phyloP scores from a whole-genome alignment of 1,140 invertebrate genomes.

The Drosophila navojoa region DNA sequence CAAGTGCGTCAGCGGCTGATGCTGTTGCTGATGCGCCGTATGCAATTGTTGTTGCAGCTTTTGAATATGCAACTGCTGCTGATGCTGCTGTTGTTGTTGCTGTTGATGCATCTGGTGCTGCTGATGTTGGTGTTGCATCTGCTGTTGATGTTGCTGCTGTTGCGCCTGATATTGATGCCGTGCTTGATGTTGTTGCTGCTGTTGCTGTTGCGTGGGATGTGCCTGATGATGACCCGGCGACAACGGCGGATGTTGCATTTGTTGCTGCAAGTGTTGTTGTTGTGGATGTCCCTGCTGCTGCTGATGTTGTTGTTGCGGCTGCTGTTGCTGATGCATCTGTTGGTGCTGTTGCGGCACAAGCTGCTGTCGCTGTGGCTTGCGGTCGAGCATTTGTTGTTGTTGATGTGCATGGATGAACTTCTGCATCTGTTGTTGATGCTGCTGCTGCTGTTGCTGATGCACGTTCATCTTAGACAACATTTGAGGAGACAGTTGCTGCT shows the following conservation, averaged over 20 bases:
- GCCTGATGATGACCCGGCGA: conserved; percentile 36
- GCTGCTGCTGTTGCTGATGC: conserved; percentile 61
- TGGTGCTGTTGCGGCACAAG: conserved; percentile 43
- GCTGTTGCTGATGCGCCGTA: conserved; percentile 31
- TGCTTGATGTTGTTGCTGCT: conserved; percentile 35
- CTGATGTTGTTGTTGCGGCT: conserved; percentile 36
- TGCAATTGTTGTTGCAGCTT: conserved; percentile 42
- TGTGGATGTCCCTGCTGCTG: conserved; percentile 55
- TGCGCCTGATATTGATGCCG: conserved; percentile 50
- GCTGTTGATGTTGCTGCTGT: conserved; percentile 41
- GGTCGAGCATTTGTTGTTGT: conserved; percentile 63
- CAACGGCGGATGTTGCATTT: conserved; percentile 35
- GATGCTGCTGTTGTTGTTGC: conserved; percentile 26
- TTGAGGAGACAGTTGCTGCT: conserved; percentile 66
- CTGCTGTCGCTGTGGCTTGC: conserved; percentile 56
- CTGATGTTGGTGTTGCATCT: conserved; percentile 35
- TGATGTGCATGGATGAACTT: conserved; percentile 57
- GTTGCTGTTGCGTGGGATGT: conserved; percentile 35
- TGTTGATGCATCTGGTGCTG: conserved; percentile 36
- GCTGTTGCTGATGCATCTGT: conserved; percentile 43
- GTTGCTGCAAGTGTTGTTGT: conserved; percentile 28
- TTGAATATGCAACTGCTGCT: conserved; percentile 20
- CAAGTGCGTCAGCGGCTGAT: conserved; percentile 21
- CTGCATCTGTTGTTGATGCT: conserved; percentile 58
- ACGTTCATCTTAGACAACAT: conserved; percentile 60